Conservation (phyloP, 2,888 invertebrate species). For the Halictus quadricinctus region DNA sequence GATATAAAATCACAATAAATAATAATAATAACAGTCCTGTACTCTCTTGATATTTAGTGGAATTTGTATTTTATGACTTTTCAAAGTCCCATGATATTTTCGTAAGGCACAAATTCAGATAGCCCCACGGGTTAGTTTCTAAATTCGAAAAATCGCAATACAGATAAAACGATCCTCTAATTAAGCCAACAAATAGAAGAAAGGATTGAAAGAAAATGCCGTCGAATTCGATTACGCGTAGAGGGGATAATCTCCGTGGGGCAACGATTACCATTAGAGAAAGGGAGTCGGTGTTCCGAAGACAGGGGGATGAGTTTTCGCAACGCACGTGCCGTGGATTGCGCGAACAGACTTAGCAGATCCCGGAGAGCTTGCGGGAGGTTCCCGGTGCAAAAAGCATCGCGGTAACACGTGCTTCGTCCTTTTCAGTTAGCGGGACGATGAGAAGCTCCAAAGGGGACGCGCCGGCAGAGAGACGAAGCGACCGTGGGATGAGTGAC, state of each 20-base stretch:
- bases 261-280: conserved; percentile 20
- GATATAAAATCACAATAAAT: too few species aligned
- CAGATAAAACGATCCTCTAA: neutral
- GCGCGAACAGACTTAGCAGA: conserved; percentile 77
- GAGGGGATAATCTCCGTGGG: conserved; percentile 8
- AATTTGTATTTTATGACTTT: neutral
- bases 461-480: conserved; percentile 23
- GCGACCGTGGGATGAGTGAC: conserved; percentile 28
- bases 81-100: neutral
- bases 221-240: neutral
- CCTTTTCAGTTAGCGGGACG: conserved; percentile 69
- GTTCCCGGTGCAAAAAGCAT: conserved; percentile 58
- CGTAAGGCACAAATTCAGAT: neutral
- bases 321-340: conserved; percentile 80
- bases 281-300: conserved; percentile 17
- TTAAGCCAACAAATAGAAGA: neutral
- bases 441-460: conserved; percentile 19
- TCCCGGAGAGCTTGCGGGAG: conserved; percentile 52
- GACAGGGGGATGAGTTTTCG: conserved; percentile 71
- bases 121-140: neutral
- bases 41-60: too few species aligned
- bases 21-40: too few species aligned
- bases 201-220: neutral
- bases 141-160: neutral
- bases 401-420: conserved; percentile 64